A percentile compares a stretch with the other conserved stretches of the same genome.
Evolutionary conservation across 2,888 invertebrate species (phyloP).

Genomic region (Dolichopus griseipennis): DNA sequence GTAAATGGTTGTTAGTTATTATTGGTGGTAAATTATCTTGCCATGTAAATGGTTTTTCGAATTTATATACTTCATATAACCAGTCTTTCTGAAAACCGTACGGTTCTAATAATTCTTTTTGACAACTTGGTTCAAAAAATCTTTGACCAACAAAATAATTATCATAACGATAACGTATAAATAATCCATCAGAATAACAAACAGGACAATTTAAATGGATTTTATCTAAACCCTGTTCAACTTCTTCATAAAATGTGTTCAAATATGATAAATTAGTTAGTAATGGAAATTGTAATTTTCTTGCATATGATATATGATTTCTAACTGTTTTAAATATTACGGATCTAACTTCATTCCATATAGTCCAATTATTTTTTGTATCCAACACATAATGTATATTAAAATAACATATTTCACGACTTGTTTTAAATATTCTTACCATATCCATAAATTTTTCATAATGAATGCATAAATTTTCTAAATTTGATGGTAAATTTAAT

Average conservation of each 20-base stretch:
- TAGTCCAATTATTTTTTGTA: conserved; percentile 48
- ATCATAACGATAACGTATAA: conserved; percentile 22
- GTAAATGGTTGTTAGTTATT: conserved; percentile 22
- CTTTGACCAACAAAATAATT: conserved; percentile 18
- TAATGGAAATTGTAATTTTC: conserved; percentile 42
- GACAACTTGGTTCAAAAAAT: conserved; percentile 21
- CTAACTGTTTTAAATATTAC: conserved; percentile 39
- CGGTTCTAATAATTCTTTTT: conserved; percentile 18
- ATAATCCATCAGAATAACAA: conserved; percentile 41
- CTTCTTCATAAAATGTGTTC: conserved; percentile 50
- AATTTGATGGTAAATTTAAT: not conserved
- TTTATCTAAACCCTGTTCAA: conserved; percentile 45
- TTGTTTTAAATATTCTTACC: conserved; percentile 12
- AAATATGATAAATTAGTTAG: conserved; percentile 47
- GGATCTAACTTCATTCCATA: conserved; percentile 44
- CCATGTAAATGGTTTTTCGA: conserved; percentile 39
- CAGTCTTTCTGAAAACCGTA: conserved; percentile 21
- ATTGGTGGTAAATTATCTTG: conserved; percentile 40
- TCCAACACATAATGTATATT: conserved; percentile 48
- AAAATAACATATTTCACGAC: conserved; percentile 29
- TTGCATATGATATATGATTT: conserved; percentile 48
- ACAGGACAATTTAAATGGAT: conserved; percentile 52
- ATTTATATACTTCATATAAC: conserved; percentile 25
- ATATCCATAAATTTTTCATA: not conserved
- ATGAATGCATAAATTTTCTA: too few species aligned